phyloP scores from a whole-genome alignment of 2,113 vertebrate species.

The Terrapene triunguis region DNA sequence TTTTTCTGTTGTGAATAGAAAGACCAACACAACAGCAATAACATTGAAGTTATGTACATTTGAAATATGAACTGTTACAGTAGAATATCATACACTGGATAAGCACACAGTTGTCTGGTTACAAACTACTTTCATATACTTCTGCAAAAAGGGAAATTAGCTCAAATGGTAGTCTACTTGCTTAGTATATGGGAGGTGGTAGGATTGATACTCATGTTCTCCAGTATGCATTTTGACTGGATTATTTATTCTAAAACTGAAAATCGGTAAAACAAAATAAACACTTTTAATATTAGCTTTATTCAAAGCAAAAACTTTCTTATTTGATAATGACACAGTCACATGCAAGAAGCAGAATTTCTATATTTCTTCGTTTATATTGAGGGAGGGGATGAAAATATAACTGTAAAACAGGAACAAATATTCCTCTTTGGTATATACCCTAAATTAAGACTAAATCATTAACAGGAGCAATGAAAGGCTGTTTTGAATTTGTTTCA shows the following conservation, averaged over 20 bases:
- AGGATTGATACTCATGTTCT: background rate
- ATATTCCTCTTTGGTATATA: too few relatives aligned
- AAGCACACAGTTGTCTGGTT: rapidly evolving
- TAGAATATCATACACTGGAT: rapidly evolving
- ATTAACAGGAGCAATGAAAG: too few relatives aligned
- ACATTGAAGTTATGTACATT: rapidly evolving
- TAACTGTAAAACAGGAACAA: too few relatives aligned
- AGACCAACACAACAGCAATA: rapidly evolving
- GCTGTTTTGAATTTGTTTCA: too few relatives aligned
- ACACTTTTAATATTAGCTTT: background rate
- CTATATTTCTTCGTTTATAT: too few relatives aligned
- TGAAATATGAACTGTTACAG: rapidly evolving
- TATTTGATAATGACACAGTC: background rate
- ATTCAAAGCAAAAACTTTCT: background rate
- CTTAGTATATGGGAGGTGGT: background rate
- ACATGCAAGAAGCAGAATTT: background rate
- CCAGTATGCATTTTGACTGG: background rate
- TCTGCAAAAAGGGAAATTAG: background rate
- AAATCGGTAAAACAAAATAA: background rate
- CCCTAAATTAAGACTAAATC: too few relatives aligned
- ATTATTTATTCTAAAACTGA: background rate
- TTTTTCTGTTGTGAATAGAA: background rate
- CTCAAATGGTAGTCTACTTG: background rate
- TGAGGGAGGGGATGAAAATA: too few relatives aligned
- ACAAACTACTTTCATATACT: background rate